phyloP scores from a whole-genome alignment of 1,140 invertebrate genomes.

The Potamilus streckersoni region DNA sequence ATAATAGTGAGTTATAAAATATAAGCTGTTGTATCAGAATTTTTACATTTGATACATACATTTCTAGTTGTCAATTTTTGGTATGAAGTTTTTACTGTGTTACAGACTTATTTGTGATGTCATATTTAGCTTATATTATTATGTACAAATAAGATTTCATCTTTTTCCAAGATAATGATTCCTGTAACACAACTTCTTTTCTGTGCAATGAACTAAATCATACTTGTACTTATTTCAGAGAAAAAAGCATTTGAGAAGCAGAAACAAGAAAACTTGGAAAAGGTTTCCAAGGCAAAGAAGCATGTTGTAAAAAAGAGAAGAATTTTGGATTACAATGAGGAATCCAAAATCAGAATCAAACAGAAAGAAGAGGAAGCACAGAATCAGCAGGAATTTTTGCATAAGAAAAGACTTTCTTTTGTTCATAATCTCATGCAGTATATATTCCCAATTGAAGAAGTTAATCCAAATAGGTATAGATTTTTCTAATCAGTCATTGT shows the following conservation, averaged over 20 bases:
- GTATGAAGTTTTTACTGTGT: too few species aligned
- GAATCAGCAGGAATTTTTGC: conserved; percentile 3
- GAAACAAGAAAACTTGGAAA: conserved; percentile 3
- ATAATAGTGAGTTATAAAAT: too few species aligned
- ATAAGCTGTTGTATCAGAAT: too few species aligned
- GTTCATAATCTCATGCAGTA: conserved; percentile 24
- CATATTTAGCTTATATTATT: too few species aligned
- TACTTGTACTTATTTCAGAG: neutral
- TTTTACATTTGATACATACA: too few species aligned
- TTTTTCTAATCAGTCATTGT: too few species aligned
- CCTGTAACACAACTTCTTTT: too few species aligned
- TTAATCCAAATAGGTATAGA: conserved; percentile 16
- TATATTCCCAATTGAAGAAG: conserved; percentile 26
- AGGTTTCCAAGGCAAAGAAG: conserved; percentile 20
- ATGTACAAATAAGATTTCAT: too few species aligned
- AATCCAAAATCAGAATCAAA: conserved; percentile 7
- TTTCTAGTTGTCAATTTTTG: too few species aligned
- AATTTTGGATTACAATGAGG: conserved; percentile 21
- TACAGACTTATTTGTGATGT: too few species aligned
- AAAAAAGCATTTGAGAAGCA: conserved; percentile 12
- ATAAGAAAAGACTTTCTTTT: conserved; percentile 15
- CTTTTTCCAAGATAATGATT: too few species aligned
- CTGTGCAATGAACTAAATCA: neutral
- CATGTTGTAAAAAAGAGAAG: conserved; percentile 22
- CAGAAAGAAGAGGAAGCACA: conserved; percentile 19